These are phyloP conservation scores for Drosophila crucigera DNA, from an alignment of 2,888 invertebrate genomes.

Conservation along the genomic window DNA sequence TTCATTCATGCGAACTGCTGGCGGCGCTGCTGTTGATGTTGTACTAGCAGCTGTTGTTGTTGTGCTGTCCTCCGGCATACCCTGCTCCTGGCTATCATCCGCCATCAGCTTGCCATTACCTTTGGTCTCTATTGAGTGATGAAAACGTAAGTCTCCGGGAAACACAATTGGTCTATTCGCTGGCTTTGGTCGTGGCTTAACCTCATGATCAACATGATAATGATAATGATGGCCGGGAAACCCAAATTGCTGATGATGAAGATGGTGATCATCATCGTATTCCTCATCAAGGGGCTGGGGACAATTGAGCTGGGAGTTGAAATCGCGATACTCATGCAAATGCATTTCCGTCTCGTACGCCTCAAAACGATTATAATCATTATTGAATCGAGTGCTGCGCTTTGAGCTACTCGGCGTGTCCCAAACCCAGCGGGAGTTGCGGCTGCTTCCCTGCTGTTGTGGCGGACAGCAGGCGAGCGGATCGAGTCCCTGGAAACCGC, in stretches of 20 bases:
- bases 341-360: conserved; percentile 60
- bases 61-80: not conserved
- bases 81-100: conserved; percentile 16
- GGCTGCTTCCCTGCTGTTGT: conserved; percentile 25
- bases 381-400: conserved; percentile 5
- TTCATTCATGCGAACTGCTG: conserved; percentile 47
- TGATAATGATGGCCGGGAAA: conserved; percentile 39
- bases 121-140: conserved; percentile 34
- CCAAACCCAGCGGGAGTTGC: conserved; percentile 80
- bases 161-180: conserved; percentile 67
- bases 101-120: conserved; percentile 12
- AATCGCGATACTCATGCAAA: conserved; percentile 81
- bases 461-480: conserved; percentile 79
- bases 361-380: conserved; percentile 14
- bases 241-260: conserved; percentile 20
- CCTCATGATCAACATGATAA: conserved; percentile 56
- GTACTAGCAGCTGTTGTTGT: not conserved
- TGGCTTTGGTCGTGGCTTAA: conserved; percentile 34
- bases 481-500: conserved; percentile 77
- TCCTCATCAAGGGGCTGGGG: conserved; percentile 79
- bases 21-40: not conserved
- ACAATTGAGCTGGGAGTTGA: conserved; percentile 79
- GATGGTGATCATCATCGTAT: conserved; percentile 23
- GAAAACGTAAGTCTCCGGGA: conserved; percentile 74
- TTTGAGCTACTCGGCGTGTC: conserved; percentile 38